Percentiles rank a stretch among this genome's conserved stretches.
Evolutionary conservation across 1,140 invertebrate species (phyloP).

Genomic region (Lasaia peninsularis): DNA sequence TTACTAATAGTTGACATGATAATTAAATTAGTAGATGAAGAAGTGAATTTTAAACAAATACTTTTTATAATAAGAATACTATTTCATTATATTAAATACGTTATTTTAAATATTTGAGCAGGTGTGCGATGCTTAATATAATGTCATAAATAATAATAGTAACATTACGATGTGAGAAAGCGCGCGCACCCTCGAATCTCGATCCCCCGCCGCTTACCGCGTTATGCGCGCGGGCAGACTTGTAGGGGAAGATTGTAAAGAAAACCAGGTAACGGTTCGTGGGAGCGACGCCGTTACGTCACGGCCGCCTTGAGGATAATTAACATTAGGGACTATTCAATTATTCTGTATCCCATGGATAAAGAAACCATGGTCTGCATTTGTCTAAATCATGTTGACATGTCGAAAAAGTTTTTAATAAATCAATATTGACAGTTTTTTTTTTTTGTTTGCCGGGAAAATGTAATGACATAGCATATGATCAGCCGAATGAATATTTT

Average conservation of each 20-base stretch:
- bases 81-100: background rate
- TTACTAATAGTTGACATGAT: too few relatives aligned
- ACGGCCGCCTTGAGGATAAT: slow-evolving; percentile 5
- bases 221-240: slow-evolving; percentile 18
- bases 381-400: too few relatives aligned
- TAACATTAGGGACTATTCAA: slow-evolving; percentile 2
- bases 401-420: too few relatives aligned
- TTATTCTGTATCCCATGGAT: slow-evolving; percentile 1
- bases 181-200: slow-evolving; percentile 24
- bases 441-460: too few relatives aligned
- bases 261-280: slow-evolving; percentile 33
- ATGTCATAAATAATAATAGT: slow-evolving; percentile 28
- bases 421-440: background rate
- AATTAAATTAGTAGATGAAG: too few relatives aligned
- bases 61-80: background rate
- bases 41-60: too few relatives aligned
- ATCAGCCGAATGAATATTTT: too few relatives aligned
- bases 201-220: slow-evolving; percentile 30
- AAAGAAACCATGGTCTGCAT: too few relatives aligned
- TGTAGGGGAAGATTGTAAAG: slow-evolving; percentile 32
- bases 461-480: too few relatives aligned
- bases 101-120: background rate
- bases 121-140: background rate
- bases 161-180: slow-evolving; percentile 31
- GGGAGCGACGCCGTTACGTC: slow-evolving; percentile 14